Base-by-base conservation (phyloP, 2,113 vertebrate species). In the Plotosus lineatus region DNA sequence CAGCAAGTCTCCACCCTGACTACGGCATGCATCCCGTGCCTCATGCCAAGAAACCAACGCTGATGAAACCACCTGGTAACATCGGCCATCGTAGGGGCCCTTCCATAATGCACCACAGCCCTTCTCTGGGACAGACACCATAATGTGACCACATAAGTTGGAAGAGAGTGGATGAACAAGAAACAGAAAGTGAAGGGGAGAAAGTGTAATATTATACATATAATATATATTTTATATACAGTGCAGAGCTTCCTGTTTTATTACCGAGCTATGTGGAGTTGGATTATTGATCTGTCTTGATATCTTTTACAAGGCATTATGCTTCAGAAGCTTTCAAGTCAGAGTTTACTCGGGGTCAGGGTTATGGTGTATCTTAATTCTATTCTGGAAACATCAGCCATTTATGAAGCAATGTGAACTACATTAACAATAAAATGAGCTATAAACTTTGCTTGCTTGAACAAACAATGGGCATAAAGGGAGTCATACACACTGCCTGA, bases 1-100 rank as follows among this genome's bases (percentile, higher is more conserved):
- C 85, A 98, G 88, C 85, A 99, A 92, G 86, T 97, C 94, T 38
- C 95, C 96, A 44, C 94, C 95, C 91, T 98, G 97, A 87, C 93
- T 95, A 3, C 93, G 94, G 89, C 97, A 99, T 0, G 96, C 95
- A 85, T 96, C 78, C 74, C 96, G 91, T 42, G 97, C 97, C 87
- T 96, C 93, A 3, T 96, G 95, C 98, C 98, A 98, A 79, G 94
- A 91, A 84, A 98, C 94, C 19, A 92, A 75, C 6, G 93, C 93
- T 44, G 88, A 88, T 7, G 92, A 91, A 75, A 96, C 95, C 90
- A 96, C 95, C 85, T 97, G 94, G 87, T 97, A 98, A 91, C 98
- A 99, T 79, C 84, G 92, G 73, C 93, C 91, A 2, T 86, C 86
- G 3, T 87, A 90, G 8, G 93, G 84, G 17, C 68, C 90, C 11